Evolutionary conservation across 2,797 vertebrate species (phyloP).

Genomic region (Fistularia commersonii): DNA sequence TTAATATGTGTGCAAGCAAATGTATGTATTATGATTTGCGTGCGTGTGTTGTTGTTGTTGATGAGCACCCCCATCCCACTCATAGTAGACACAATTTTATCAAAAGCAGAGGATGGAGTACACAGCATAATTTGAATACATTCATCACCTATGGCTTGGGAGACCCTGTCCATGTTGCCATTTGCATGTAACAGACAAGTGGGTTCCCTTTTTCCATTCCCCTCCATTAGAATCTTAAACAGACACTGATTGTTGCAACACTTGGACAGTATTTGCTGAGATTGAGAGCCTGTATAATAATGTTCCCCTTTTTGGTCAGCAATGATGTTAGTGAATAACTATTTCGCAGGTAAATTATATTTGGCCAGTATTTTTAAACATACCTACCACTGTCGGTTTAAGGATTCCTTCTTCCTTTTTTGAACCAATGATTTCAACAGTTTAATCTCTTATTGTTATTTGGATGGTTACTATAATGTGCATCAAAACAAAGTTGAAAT

Average conservation of each 20-base stretch:
- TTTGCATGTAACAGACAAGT: conserved; percentile 22
- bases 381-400: too few relatives aligned
- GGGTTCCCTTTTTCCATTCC: neutral
- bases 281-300: too few relatives aligned
- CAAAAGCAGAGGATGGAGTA: conserved; percentile 21
- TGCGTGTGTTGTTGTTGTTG: conserved; percentile 16
- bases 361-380: too few relatives aligned
- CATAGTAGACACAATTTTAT: conserved; percentile 9
- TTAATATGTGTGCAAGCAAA: conserved; percentile 25
- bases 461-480: too few relatives aligned
- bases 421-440: too few relatives aligned
- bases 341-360: too few relatives aligned
- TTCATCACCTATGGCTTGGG: conserved; percentile 6
- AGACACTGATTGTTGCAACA: neutral
- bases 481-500: too few relatives aligned
- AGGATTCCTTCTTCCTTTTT: too few relatives aligned
- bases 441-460: too few relatives aligned
- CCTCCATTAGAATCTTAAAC: neutral
- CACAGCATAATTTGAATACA: conserved; percentile 12
- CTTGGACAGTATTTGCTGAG: too few relatives aligned
- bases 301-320: too few relatives aligned
- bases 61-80: conserved; percentile 22
- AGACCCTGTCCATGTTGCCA: conserved; percentile 5
- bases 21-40: conserved; percentile 25
- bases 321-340: too few relatives aligned